These are phyloP conservation scores for Propithecus coquereli DNA, from an alignment of 2,113 vertebrate genomes.

Conservation along the genomic window DNA sequence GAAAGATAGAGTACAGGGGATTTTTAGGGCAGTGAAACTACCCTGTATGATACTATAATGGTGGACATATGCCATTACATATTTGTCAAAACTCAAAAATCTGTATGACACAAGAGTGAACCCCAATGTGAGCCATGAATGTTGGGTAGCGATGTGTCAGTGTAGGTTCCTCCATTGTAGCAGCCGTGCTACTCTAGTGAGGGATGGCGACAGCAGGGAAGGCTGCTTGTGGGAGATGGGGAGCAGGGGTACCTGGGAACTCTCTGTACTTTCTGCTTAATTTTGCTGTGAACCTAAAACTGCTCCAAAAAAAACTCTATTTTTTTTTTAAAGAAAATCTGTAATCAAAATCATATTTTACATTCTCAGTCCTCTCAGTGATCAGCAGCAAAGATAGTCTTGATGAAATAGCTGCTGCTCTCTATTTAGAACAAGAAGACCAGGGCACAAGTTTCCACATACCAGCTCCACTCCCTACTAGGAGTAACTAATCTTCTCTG, in stretches of 20 bases:
- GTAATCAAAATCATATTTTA: neutral
- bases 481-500: neutral
- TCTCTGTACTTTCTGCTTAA: neutral
- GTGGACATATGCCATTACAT: neutral
- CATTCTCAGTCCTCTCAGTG: neutral
- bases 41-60: neutral
- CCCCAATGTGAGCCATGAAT: neutral
- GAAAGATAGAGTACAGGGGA: neutral
- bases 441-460: neutral
- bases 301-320: neutral
- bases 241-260: no score
- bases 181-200: neutral
- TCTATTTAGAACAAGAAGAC: neutral
- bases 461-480: neutral
- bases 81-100: neutral
- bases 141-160: neutral
- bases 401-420: neutral
- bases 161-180: neutral
- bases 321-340: neutral
- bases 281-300: neutral
- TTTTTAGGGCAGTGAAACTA: neutral
- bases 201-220: neutral
- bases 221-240: fast-evolving
- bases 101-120: neutral
- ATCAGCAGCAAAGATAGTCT: neutral